A percentile compares a stretch with the other conserved stretches of the same genome.
These are phyloP conservation scores for Pheosia tremula DNA, from an alignment of 2,888 invertebrate genomes.

Conservation along the genomic window DNA sequence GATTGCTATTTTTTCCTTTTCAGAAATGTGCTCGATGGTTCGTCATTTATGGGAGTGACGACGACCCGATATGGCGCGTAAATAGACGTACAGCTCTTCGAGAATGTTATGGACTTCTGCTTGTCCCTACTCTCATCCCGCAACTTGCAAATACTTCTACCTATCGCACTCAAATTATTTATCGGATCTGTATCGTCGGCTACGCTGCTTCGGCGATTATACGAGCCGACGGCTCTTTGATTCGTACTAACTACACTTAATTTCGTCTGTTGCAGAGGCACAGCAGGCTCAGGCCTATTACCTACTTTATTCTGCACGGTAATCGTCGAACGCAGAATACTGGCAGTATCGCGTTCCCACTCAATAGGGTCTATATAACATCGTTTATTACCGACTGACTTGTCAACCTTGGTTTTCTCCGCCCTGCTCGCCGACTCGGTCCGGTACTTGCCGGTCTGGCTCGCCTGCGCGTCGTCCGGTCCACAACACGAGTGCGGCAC, in stretches of 20 bases:
- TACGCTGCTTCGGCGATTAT: conserved; percentile 53
- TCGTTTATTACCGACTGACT: conserved; percentile 81
- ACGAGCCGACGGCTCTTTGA: conserved; percentile 53
- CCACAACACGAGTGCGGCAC: conserved; percentile 75
- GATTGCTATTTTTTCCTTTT: conserved; percentile 47
- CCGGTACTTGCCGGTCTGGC: conserved; percentile 64
- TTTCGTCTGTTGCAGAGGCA: conserved; percentile 63
- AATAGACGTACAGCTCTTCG: conserved; percentile 73
- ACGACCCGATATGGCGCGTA: conserved; percentile 72
- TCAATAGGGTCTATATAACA: conserved; percentile 80
- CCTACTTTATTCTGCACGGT: conserved; percentile 74
- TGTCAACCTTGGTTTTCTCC: conserved; percentile 69
- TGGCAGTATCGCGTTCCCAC: conserved; percentile 84
- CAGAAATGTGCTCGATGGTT: conserved; percentile 42
- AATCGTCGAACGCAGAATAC: conserved; percentile 78
- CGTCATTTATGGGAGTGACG: conserved; percentile 65
- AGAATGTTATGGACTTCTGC: conserved; percentile 67
- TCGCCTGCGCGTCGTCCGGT: conserved; percentile 58
- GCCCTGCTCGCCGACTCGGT: conserved; percentile 75
- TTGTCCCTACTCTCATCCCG: conserved; percentile 64
- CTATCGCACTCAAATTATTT: conserved; percentile 75
- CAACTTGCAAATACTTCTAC: conserved; percentile 73
- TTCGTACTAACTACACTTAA: conserved; percentile 56
- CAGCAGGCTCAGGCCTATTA: conserved; percentile 53
- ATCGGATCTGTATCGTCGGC: conserved; percentile 66